phyloP scores from a whole-genome alignment of 2,797 vertebrate species.

The Natrix natrix region DNA sequence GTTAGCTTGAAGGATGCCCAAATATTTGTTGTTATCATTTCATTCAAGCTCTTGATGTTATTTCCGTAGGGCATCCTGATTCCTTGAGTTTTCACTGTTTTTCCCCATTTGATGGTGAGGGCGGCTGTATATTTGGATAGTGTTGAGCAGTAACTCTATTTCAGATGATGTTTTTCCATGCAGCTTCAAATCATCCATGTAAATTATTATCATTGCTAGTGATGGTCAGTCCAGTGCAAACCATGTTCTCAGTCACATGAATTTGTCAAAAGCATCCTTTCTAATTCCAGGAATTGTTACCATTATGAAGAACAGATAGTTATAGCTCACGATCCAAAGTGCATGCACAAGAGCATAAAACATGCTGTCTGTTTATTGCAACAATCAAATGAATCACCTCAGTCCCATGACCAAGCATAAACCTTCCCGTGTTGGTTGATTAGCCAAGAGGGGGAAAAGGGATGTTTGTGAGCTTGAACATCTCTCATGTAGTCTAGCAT shows the following conservation, averaged over 20 bases:
- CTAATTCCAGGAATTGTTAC: not conserved
- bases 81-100: too few relatives aligned
- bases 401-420: not conserved
- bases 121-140: too few relatives aligned
- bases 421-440: not conserved
- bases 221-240: not conserved
- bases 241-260: not conserved
- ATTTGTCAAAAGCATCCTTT: not conserved
- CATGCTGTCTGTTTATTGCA: not conserved
- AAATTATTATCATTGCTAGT: not conserved
- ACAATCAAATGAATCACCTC: not conserved
- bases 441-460: not conserved
- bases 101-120: too few relatives aligned
- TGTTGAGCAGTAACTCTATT: not conserved
- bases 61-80: too few relatives aligned
- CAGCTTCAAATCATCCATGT: not conserved
- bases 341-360: not conserved
- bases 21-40: too few relatives aligned
- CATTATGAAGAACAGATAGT: not conserved
- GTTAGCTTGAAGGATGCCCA: too few relatives aligned
- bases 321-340: not conserved
- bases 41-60: too few relatives aligned
- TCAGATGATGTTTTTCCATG: not conserved
- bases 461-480: not conserved
- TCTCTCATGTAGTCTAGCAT: not conserved